These are phyloP conservation scores for Leucophenga varia DNA, from an alignment of 1,140 invertebrate species.

Conservation along the genomic window DNA sequence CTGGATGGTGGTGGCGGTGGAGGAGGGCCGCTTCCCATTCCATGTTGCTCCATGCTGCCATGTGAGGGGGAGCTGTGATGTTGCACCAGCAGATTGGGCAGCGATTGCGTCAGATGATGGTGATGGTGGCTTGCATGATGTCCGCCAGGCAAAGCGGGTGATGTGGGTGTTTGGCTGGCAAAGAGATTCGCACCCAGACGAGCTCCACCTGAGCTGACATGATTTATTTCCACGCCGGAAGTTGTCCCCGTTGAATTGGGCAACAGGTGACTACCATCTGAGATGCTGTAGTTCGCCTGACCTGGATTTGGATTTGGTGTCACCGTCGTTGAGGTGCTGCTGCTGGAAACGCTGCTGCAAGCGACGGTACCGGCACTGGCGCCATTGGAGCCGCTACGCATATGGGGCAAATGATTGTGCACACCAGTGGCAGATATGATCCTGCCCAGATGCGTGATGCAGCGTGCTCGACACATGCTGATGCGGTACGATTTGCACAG, in stretches of 20 bases:
- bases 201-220: too few relatives aligned
- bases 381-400: conserved; percentile 34
- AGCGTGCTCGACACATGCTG: conserved; percentile 55
- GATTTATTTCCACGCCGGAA: conserved; percentile 26
- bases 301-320: conserved; percentile 28
- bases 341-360: background rate
- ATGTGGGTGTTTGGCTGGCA: conserved; percentile 25
- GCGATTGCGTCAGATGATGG: conserved; percentile 30
- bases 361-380: background rate
- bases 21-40: too few relatives aligned
- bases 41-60: too few relatives aligned
- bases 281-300: too few relatives aligned
- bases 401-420: conserved; percentile 54
- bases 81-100: conserved; percentile 44
- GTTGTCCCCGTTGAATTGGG: background rate
- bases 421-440: conserved; percentile 55
- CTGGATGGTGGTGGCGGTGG: conserved; percentile 5
- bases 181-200: too few relatives aligned
- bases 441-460: conserved; percentile 53
- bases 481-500: conserved; percentile 56
- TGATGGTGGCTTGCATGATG: conserved; percentile 28
- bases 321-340: conserved; percentile 9
- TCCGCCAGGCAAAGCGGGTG: conserved; percentile 9
- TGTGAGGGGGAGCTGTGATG: conserved; percentile 30
- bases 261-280: too few relatives aligned